A percentile compares a stretch with the other conserved stretches of the same genome.
Conservation (phyloP, 2,888 invertebrate species). For the Hydriomena furcata region DNA sequence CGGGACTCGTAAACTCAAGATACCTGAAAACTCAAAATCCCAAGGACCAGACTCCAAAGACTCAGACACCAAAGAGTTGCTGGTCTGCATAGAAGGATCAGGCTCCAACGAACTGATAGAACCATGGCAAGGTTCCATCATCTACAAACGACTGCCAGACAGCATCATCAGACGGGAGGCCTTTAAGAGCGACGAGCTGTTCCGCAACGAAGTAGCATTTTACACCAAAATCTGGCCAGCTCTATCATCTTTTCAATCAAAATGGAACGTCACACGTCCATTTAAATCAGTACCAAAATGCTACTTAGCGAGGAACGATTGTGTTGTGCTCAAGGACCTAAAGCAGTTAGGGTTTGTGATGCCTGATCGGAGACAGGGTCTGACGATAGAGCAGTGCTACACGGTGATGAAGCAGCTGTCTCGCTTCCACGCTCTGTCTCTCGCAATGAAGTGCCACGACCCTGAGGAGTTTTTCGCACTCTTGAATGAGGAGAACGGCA, state of each 20-base stretch:
- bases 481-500: slow-evolving; percentile 71
- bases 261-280: slow-evolving; percentile 64
- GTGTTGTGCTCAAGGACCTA: slow-evolving; percentile 85
- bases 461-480: slow-evolving; percentile 82
- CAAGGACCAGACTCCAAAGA: background rate
- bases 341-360: slow-evolving; percentile 84
- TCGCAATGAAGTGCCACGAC: slow-evolving; percentile 84
- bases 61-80: background rate
- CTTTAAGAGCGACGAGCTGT: slow-evolving; percentile 87
- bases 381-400: slow-evolving; percentile 84
- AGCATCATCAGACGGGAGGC: slow-evolving; percentile 85
- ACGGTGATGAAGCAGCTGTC: slow-evolving; percentile 84
- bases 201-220: slow-evolving; percentile 89
- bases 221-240: slow-evolving; percentile 88
- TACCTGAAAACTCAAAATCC: slow-evolving; percentile 43
- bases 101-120: slow-evolving; percentile 56
- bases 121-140: slow-evolving; percentile 86
- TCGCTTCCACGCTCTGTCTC: slow-evolving; percentile 85
- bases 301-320: slow-evolving; percentile 83
- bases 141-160: slow-evolving; percentile 88
- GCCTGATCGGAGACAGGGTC: slow-evolving; percentile 85
- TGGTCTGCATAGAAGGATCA: slow-evolving; percentile 36
- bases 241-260: slow-evolving; percentile 82
- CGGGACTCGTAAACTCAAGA: slow-evolving; percentile 56
- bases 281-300: slow-evolving; percentile 85